These are phyloP conservation scores for Syngnathus rostellatus DNA, from an alignment of 2,797 vertebrate genomes.

Conservation along the genomic window DNA sequence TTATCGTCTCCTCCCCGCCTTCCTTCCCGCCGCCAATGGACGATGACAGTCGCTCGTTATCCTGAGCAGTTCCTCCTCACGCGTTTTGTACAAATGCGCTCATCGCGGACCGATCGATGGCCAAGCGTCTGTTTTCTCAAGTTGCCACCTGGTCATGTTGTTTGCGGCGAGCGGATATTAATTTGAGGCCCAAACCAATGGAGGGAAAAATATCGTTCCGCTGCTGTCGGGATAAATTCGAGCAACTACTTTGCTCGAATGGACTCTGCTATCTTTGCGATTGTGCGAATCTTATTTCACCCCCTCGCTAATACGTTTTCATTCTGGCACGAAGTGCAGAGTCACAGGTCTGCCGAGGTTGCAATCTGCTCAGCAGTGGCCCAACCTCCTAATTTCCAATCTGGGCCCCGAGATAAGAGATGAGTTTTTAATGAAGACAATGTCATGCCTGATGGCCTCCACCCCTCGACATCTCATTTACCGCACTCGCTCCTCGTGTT, in stretches of 20 bases:
- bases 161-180: conserved; percentile 9
- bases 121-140: neutral
- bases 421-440: conserved; percentile 55
- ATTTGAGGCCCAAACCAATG: conserved; percentile 12
- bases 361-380: conserved; percentile 31
- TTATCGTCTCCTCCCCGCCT: neutral
- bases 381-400: conserved; percentile 43
- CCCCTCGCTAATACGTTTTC: conserved; percentile 31
- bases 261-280: conserved; percentile 3
- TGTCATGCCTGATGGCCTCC: conserved; percentile 50
- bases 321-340: conserved; percentile 33
- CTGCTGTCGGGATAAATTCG: conserved; percentile 13
- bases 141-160: neutral
- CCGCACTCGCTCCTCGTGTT: conserved; percentile 26
- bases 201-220: conserved; percentile 2
- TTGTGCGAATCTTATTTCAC: conserved; percentile 36
- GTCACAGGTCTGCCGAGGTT: conserved; percentile 36
- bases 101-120: neutral
- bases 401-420: conserved; percentile 37
- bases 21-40: neutral
- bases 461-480: conserved; percentile 47
- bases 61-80: conserved; percentile 17
- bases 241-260: conserved; percentile 17
- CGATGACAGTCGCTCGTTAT: neutral
- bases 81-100: conserved; percentile 15